Conservation (phyloP, 2,113 vertebrate species). For the Phoenicopterus ruber region DNA sequence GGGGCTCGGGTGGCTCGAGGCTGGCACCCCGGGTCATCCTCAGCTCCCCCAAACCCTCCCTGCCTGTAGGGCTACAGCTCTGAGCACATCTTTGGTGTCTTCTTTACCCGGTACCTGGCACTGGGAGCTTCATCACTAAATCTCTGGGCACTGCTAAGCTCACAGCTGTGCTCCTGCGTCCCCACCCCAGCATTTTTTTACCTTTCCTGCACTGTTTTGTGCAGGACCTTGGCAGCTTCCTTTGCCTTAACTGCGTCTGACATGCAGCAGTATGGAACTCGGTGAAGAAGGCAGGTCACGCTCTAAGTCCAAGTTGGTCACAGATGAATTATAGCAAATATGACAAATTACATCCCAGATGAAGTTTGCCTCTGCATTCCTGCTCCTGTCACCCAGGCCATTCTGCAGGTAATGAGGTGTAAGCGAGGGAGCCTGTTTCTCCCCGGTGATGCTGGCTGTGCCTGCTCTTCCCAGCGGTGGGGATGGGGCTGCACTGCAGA, state of each 20-base stretch:
- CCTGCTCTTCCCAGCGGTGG: not conserved
- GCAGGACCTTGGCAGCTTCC: not conserved
- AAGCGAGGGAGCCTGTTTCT: not conserved
- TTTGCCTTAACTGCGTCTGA: not conserved
- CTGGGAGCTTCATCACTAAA: not conserved
- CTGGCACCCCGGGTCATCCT: not conserved
- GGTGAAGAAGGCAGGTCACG: not conserved
- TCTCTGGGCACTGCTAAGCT: not conserved
- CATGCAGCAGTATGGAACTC: not conserved
- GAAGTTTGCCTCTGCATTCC: not conserved
- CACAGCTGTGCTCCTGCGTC: not conserved
- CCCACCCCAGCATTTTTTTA: not conserved
- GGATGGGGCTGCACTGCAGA: not conserved
- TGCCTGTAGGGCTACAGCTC: not conserved
- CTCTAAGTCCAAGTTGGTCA: not conserved
- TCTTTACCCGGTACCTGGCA: not conserved
- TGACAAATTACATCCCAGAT: not conserved
- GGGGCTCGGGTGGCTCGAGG: accelerated
- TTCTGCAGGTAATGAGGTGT: not conserved
- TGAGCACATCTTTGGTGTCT: not conserved
- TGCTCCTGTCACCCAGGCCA: not conserved
- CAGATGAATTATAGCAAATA: not conserved
- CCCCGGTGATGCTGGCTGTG: not conserved
- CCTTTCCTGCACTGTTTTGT: not conserved
- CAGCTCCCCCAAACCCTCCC: not conserved